Percentiles rank a stretch among this genome's conserved stretches.
phyloP scores from a whole-genome alignment of 1,140 invertebrate species.

The Andricus grossulariae region DNA sequence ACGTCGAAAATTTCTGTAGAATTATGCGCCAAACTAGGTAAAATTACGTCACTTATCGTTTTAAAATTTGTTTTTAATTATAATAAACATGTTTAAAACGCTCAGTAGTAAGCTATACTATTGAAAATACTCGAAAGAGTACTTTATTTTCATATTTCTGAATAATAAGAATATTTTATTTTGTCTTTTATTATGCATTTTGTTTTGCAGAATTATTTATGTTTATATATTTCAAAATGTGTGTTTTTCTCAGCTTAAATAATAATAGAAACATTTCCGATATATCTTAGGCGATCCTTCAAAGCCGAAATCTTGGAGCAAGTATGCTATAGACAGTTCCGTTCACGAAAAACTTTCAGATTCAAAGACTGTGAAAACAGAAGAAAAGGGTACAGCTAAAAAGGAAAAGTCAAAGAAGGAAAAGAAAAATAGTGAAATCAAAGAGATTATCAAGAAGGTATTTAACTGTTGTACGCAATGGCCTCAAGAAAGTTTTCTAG shows the following conservation, averaged over 20 bases:
- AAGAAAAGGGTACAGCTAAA: slow-evolving; percentile 61
- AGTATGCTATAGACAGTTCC: slow-evolving; percentile 84
- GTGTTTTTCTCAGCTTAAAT: background rate
- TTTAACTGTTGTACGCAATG: slow-evolving; percentile 30
- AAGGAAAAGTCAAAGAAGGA: slow-evolving; percentile 63
- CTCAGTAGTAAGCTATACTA: no score
- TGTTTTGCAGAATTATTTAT: background rate
- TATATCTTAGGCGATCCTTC: slow-evolving; percentile 80
- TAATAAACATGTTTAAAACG: background rate
- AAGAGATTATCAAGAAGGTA: slow-evolving; percentile 82
- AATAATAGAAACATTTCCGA: slow-evolving; percentile 12
- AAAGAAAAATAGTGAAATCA: slow-evolving; percentile 76
- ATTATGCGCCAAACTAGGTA: slow-evolving; percentile 83
- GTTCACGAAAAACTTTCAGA: slow-evolving; percentile 77
- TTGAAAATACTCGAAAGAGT: no score
- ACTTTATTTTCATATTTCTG: no score
- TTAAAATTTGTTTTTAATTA: slow-evolving; percentile 35
- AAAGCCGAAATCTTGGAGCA: slow-evolving; percentile 94
- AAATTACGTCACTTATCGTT: slow-evolving; percentile 20
- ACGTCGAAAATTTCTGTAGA: slow-evolving; percentile 88
- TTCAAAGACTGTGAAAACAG: slow-evolving; percentile 62
- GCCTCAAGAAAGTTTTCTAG: background rate
- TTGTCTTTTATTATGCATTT: background rate
- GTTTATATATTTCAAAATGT: slow-evolving; percentile 11
- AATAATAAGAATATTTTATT: background rate